These are phyloP conservation scores for Drosophila tanythrix DNA, from an alignment of 2,888 invertebrate genomes.

Conservation along the genomic window DNA sequence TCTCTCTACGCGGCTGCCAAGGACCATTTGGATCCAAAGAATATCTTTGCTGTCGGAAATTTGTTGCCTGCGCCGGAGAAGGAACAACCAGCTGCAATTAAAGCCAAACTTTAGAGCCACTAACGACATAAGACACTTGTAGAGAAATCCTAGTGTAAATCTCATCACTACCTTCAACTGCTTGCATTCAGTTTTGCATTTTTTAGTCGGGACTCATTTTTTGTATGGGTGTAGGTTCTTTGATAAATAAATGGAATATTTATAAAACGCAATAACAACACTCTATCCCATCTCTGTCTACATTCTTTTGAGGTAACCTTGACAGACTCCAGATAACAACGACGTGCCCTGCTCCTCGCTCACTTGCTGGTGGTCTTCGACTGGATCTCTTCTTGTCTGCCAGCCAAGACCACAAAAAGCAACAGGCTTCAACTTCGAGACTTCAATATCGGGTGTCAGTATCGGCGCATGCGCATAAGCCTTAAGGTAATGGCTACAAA, in stretches of 20 bases:
- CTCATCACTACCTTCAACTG: constrained; percentile 36
- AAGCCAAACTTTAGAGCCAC: constrained; percentile 74
- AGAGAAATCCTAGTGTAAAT: constrained; percentile 54
- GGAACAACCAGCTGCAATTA: constrained; percentile 30
- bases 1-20: constrained; percentile 93
- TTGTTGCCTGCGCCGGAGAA: constrained; percentile 83
- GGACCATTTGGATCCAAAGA: constrained; percentile 94
- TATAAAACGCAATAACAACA: constrained; percentile 25
- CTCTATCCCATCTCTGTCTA: background rate
- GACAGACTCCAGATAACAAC: constrained; percentile 3
- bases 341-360: background rate
- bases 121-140: constrained; percentile 8
- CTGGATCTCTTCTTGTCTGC: constrained; percentile 4
- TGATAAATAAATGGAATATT: constrained; percentile 74
- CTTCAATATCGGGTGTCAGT: constrained; percentile 24
- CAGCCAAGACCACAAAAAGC: constrained; percentile 36
- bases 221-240: constrained; percentile 65
- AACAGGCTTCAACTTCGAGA: constrained; percentile 8
- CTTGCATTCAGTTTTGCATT: constrained; percentile 34
- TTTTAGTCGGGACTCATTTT: constrained; percentile 54
- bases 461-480: constrained; percentile 14
- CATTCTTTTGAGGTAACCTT: constrained; percentile 1
- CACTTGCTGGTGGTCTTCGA: constrained; percentile 29
- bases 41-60: constrained; percentile 96
- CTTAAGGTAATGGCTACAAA: background rate